Evolutionary conservation across 2,113 vertebrate species (phyloP).

Genomic region (Pteropus alecto): DNA sequence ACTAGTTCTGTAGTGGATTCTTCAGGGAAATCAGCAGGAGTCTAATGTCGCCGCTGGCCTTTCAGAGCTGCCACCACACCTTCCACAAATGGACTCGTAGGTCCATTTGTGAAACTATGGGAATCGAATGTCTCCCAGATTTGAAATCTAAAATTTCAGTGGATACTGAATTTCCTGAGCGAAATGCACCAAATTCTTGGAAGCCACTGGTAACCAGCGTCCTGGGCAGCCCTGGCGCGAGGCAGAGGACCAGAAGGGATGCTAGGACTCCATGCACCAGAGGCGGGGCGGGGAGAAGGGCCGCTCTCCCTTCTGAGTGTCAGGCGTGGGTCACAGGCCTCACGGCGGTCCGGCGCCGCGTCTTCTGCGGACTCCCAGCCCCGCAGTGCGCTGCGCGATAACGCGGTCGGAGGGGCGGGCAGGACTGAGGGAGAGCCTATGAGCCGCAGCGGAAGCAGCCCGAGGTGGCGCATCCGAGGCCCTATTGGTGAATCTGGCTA

Average conservation of each 20-base stretch:
- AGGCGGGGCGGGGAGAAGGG: neutral
- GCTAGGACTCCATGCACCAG: neutral
- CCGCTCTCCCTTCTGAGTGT: neutral
- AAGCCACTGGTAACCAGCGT: neutral
- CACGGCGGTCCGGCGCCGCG: neutral
- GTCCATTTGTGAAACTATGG: neutral
- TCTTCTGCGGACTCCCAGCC: neutral
- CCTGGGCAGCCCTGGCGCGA: neutral
- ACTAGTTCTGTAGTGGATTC: neutral
- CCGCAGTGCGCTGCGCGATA: neutral
- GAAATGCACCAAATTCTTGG: neutral
- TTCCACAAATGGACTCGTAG: neutral
- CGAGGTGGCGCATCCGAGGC: rapidly evolving
- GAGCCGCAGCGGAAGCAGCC: neutral
- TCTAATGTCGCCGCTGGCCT: neutral
- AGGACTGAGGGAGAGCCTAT: neutral
- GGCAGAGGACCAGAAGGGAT: neutral
- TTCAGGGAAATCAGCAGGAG: neutral
- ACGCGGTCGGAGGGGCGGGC: neutral
- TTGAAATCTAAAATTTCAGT: neutral
- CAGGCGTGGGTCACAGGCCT: neutral
- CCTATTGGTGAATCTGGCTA: neutral
- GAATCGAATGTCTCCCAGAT: neutral
- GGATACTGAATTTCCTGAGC: neutral
- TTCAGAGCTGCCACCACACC: neutral